A percentile compares a stretch with the other conserved stretches of the same genome.
Evolutionary conservation across 1,140 invertebrate species (phyloP).

Genomic region (Drosophila mayri): DNA sequence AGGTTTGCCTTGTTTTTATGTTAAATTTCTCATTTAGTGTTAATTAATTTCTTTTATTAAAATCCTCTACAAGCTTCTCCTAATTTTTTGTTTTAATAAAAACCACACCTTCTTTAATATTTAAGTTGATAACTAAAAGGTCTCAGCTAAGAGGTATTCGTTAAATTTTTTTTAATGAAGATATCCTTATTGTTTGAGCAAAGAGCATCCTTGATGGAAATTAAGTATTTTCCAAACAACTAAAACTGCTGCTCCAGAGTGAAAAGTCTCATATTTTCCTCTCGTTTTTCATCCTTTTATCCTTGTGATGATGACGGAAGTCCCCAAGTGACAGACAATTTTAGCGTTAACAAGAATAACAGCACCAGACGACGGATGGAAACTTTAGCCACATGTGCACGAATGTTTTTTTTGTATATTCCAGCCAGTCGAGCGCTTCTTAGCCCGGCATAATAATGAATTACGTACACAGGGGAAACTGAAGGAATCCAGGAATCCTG

Average conservation of each 20-base stretch:
- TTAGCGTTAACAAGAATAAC: constrained; percentile 67
- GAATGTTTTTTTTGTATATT: constrained; percentile 43
- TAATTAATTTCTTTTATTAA: too few relatives aligned
- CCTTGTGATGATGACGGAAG: constrained; percentile 65
- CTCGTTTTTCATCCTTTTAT: constrained; percentile 25
- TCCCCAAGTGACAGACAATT: constrained; percentile 75
- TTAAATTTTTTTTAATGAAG: constrained; percentile 7
- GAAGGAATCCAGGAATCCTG: constrained; percentile 25
- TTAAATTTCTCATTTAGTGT: too few relatives aligned
- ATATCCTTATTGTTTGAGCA: constrained; percentile 7
- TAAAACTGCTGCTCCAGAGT: constrained; percentile 5
- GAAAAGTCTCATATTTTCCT: constrained; percentile 19
- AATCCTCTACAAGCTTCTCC: background rate
- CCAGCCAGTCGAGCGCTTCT: constrained; percentile 18
- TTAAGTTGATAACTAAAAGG: background rate
- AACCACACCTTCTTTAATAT: background rate
- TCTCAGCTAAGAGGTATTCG: background rate
- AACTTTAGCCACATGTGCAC: constrained; percentile 71
- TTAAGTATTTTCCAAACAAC: constrained; percentile 10
- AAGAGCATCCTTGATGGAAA: background rate
- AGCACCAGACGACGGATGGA: constrained; percentile 12
- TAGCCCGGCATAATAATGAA: constrained; percentile 66
- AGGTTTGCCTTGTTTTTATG: too few relatives aligned
- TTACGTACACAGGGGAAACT: constrained; percentile 44
- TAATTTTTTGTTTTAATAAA: background rate